Percentiles rank a stretch among this genome's conserved stretches.
Evolutionary conservation across 2,888 invertebrate genomes (phyloP).

Genomic region (Pasiphila rectangulata): DNA sequence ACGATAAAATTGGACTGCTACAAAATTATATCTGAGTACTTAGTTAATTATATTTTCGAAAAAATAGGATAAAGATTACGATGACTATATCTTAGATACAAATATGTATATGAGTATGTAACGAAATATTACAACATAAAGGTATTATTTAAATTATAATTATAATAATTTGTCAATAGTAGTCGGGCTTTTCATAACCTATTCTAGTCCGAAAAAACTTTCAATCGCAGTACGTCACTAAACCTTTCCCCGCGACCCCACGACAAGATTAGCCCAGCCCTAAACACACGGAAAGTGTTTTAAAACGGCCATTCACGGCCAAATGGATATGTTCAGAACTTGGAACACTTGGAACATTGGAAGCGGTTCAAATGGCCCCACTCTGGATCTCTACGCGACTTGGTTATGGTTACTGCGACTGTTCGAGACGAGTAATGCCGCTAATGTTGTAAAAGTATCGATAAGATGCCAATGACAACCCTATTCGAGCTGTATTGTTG

Average conservation of each 20-base stretch:
- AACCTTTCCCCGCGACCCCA: constrained; percentile 30
- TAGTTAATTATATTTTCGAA: no score
- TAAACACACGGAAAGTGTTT: constrained; percentile 67
- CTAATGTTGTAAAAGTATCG: constrained; percentile 9
- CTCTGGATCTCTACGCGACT: constrained; percentile 28
- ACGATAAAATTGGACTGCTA: neutral
- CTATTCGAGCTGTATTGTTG: constrained; percentile 3
- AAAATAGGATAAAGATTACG: no score
- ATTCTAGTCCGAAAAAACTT: neutral
- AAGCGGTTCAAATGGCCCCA: constrained; percentile 34
- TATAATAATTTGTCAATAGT: no score
- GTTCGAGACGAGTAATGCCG: constrained; percentile 17
- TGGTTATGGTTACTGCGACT: constrained; percentile 26
- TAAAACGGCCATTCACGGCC: constrained; percentile 52
- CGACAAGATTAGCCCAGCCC: constrained; percentile 40
- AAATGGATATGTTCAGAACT: constrained; percentile 50
- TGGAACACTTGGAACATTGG: constrained; percentile 34
- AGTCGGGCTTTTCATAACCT: no score
- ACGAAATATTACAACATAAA: no score
- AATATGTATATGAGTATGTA: no score
- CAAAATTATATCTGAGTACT: no score
- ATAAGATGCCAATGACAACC: constrained; percentile 1
- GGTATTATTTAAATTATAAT: no score
- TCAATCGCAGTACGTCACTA: constrained; percentile 10
- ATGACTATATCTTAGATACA: no score